These are phyloP conservation scores for Arrhopalites spinosus DNA, from an alignment of 2,888 invertebrate species.

Conservation along the genomic window DNA sequence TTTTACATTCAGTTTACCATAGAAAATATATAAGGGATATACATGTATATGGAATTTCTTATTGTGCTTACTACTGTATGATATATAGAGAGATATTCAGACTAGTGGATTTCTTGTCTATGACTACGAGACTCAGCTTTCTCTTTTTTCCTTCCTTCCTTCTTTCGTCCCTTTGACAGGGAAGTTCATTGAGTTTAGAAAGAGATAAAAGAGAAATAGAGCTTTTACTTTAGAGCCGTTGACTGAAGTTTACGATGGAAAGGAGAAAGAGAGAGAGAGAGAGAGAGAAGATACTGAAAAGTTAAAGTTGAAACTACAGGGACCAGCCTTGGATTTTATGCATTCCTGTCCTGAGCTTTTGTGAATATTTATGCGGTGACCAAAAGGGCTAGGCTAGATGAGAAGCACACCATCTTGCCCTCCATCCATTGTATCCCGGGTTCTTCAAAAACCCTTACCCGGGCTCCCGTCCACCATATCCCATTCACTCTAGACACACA, in stretches of 20 bases:
- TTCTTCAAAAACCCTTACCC: not conserved
- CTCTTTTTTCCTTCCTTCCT: not conserved
- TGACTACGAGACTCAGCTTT: not conserved
- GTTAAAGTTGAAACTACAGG: not conserved
- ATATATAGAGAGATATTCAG: no score
- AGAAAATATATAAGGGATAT: no score
- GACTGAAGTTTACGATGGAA: not conserved
- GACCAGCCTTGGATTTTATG: constrained; percentile 13
- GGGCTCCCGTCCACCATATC: not conserved
- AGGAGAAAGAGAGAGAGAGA: not conserved
- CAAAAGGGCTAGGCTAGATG: constrained; percentile 2
- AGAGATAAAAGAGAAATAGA: constrained; percentile 18
- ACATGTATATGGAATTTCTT: no score
- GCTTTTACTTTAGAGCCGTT: constrained; percentile 17
- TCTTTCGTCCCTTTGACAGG: not conserved
- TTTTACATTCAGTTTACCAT: no score
- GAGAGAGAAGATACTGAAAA: not conserved
- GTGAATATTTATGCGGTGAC: constrained; percentile 35
- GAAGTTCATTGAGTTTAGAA: constrained; percentile 8
- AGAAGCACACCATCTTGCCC: constrained; percentile 13
- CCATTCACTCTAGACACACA: not conserved
- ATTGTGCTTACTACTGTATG: not conserved
- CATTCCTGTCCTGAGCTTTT: constrained; percentile 28
- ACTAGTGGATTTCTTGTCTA: no score
- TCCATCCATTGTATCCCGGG: not conserved